Conservation (phyloP, 2,888 invertebrate species). For the Lasioglossum vierecki region DNA sequence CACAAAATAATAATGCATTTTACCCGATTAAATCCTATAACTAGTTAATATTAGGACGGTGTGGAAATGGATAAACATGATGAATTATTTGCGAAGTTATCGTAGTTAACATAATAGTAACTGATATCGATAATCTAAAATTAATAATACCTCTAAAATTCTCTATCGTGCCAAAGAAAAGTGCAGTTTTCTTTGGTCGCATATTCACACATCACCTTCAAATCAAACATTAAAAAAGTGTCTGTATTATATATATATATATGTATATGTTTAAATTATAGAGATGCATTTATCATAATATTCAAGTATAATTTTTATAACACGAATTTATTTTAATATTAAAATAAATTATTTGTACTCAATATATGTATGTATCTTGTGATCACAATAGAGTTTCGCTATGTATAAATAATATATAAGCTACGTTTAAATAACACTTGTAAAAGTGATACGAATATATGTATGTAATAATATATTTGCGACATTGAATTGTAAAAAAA, state of each 20-base stretch:
- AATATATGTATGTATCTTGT: slow-evolving; percentile 56
- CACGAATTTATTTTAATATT: slow-evolving; percentile 47
- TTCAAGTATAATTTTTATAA: slow-evolving; percentile 33
- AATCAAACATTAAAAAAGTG: slow-evolving; percentile 18
- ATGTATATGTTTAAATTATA: slow-evolving; percentile 38
- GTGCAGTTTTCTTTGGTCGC: slow-evolving; percentile 43
- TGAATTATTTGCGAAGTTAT: slow-evolving; percentile 20
- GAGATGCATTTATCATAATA: slow-evolving; percentile 33
- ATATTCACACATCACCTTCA: slow-evolving; percentile 27
- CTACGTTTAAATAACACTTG: slow-evolving; percentile 46
- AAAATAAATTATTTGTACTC: slow-evolving; percentile 68
- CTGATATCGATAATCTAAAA: slow-evolving; percentile 20
- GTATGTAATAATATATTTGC: slow-evolving; percentile 25
- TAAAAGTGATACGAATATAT: slow-evolving; percentile 35
- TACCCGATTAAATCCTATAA: slow-evolving; percentile 48
- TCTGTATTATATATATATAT: neutral
- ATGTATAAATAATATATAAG: slow-evolving; percentile 57
- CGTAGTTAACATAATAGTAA: slow-evolving; percentile 11
- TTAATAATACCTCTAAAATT: slow-evolving; percentile 25
- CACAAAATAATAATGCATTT: slow-evolving; percentile 31
- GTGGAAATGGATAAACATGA: slow-evolving; percentile 58
- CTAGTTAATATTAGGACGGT: slow-evolving; percentile 67
- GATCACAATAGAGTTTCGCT: slow-evolving; percentile 55
- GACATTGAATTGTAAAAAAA: slow-evolving; percentile 33
- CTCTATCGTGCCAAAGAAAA: slow-evolving; percentile 42